Percentiles rank a stretch among this genome's conserved stretches.
These are phyloP conservation scores for Bugulina stolonifera DNA, from an alignment of 2,888 invertebrate species.

Conservation along the genomic window DNA sequence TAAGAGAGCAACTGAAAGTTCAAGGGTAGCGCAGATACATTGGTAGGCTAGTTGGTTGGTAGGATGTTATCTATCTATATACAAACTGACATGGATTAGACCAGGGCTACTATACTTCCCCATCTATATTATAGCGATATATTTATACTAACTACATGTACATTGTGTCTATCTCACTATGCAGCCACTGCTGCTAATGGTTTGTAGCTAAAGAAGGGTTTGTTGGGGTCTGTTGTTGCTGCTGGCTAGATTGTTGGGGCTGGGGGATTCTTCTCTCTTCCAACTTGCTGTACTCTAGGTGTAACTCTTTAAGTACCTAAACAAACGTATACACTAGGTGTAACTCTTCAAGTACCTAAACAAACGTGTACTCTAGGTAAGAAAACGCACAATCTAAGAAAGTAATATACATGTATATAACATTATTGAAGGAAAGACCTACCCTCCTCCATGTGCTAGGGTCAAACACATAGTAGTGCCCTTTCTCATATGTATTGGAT, in stretches of 20 bases:
- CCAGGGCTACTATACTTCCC: too few species aligned
- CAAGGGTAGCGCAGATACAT: too few species aligned
- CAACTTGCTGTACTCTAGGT: conserved; percentile 92
- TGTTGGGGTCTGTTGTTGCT: not conserved
- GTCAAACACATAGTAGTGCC: conserved; percentile 99
- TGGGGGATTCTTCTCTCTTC: conserved; percentile 72
- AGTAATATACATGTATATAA: not conserved
- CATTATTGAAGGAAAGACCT: not conserved
- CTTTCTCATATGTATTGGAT: conserved; percentile 90
- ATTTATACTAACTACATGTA: too few species aligned
- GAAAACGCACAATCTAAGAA: not conserved
- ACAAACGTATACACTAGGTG: not conserved
- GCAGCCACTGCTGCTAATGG: not conserved
- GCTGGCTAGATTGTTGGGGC: conserved; percentile 32
- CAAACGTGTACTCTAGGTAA: not conserved
- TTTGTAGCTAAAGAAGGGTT: not conserved
- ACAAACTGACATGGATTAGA: too few species aligned
- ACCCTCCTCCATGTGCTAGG: conserved; percentile 98
- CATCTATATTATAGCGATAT: too few species aligned
- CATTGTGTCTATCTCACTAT: too few species aligned
- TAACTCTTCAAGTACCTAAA: not conserved
- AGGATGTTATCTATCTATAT: too few species aligned
- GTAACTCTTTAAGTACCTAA: conserved; percentile 10
- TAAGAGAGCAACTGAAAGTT: too few species aligned
- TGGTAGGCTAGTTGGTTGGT: too few species aligned